phyloP scores from a whole-genome alignment of 30 jellyfish, hydroid and myxozoan genomes.

The Calvadosia cruxmelitensis region DNA sequence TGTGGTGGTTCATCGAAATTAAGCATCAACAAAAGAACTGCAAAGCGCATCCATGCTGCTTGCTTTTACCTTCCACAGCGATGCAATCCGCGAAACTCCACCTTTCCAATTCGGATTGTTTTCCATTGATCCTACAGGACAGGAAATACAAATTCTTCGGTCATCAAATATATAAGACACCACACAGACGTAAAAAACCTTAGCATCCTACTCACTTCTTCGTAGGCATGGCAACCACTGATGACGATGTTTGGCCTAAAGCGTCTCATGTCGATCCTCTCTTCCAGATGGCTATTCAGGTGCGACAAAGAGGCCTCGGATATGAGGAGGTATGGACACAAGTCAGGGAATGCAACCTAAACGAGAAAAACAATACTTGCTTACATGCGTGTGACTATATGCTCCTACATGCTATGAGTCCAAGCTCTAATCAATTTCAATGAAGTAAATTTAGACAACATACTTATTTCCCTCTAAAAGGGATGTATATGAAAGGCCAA shows the following conservation, averaged over 20 bases:
- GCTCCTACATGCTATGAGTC: no score
- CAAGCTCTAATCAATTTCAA: no score
- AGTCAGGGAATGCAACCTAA: conserved; percentile 29
- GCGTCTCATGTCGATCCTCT: conserved; percentile 15
- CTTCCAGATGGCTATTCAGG: conserved; percentile 12
- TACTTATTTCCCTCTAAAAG: no score
- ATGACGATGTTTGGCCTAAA: conserved; percentile 40
- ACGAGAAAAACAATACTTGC: no score
- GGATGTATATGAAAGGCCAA: no score
- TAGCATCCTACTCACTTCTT: conserved; percentile 2
- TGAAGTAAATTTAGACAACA: no score
- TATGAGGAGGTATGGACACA: conserved; percentile 29
- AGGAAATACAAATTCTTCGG: background rate
- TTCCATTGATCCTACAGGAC: conserved; percentile 19
- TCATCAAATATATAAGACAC: background rate
- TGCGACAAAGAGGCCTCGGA: conserved; percentile 31
- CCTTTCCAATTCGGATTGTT: conserved; percentile 9
- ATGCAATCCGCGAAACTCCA: conserved; percentile 28
- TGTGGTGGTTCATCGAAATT: no score
- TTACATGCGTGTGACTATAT: no score
- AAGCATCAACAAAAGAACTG: no score
- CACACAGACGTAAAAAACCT: background rate
- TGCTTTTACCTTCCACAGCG: conserved; percentile 26
- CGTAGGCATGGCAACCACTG: conserved; percentile 29
- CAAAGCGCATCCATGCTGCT: no score